Percentiles rank a stretch among this genome's conserved stretches.
Conservation (phyloP, 2,888 invertebrate species). For the Lasius platythorax region DNA sequence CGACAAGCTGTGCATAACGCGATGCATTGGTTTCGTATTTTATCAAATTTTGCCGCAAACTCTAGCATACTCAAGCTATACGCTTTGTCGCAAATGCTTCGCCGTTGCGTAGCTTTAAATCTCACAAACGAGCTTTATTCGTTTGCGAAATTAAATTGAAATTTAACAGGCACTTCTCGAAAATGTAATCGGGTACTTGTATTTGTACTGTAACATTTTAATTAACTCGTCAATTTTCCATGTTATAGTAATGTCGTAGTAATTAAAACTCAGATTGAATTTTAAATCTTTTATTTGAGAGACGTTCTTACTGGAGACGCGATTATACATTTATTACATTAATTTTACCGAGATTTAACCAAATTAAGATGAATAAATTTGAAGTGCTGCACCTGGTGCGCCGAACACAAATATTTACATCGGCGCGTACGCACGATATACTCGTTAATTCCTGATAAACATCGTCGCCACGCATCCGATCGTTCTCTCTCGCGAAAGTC, state of each 20-base stretch:
- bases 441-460: constrained; percentile 10
- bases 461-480: background rate
- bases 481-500: background rate
- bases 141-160: constrained; percentile 42
- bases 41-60: background rate
- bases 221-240: constrained; percentile 34
- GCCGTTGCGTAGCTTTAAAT: constrained; percentile 20
- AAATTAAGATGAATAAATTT: constrained; percentile 25
- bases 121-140: constrained; percentile 32
- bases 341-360: constrained; percentile 3
- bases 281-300: constrained; percentile 20
- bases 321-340: constrained; percentile 33
- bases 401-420: background rate
- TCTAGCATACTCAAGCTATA: background rate
- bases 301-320: background rate
- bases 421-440: background rate
- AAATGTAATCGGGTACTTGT: constrained; percentile 25
- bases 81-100: constrained; percentile 12
- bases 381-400: background rate
- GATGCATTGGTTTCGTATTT: constrained; percentile 36
- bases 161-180: constrained; percentile 31
- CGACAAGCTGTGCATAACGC: background rate
- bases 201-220: constrained; percentile 41
- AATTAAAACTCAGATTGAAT: constrained; percentile 44
- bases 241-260: constrained; percentile 17